phyloP scores from a whole-genome alignment of 2,113 vertebrate genomes.

The Condylura cristata region DNA sequence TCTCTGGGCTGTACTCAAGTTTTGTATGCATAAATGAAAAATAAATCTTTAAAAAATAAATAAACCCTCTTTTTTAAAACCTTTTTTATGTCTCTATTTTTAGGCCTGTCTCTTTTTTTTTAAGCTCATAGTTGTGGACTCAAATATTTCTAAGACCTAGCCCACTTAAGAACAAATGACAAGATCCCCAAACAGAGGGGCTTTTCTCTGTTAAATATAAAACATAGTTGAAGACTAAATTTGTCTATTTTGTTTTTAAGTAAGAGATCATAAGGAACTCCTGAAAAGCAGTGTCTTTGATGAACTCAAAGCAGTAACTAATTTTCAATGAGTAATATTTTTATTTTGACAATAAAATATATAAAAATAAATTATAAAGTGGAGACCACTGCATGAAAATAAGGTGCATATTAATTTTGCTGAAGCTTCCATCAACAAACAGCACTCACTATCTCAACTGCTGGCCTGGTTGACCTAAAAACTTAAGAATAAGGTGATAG shows the following conservation, averaged over 20 bases:
- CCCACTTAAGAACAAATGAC: no score
- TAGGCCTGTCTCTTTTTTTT: no score
- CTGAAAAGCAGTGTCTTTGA: not conserved
- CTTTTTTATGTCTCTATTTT: no score
- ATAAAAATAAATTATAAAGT: not conserved
- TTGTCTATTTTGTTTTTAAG: not conserved
- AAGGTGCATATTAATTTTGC: conserved; percentile 23
- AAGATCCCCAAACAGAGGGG: no score
- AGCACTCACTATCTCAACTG: conserved; percentile 28
- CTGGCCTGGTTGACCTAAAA: not conserved
- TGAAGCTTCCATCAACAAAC: not conserved
- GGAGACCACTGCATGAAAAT: not conserved
- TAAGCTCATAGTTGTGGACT: no score
- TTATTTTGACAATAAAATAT: no score
- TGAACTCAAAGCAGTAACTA: not conserved
- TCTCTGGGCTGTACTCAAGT: no score
- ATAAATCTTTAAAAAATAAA: no score
- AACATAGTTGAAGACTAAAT: not conserved
- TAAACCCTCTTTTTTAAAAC: no score
- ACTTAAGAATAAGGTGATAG: conserved; percentile 63
- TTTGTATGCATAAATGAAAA: no score
- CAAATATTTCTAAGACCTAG: no score
- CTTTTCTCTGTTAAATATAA: no score
- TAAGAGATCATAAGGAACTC: not conserved
- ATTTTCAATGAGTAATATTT: not conserved